Percentiles rank a stretch among this genome's conserved stretches.
phyloP scores from a whole-genome alignment of 64 coral and sea anemone species.

The Orbicella faveolata region DNA sequence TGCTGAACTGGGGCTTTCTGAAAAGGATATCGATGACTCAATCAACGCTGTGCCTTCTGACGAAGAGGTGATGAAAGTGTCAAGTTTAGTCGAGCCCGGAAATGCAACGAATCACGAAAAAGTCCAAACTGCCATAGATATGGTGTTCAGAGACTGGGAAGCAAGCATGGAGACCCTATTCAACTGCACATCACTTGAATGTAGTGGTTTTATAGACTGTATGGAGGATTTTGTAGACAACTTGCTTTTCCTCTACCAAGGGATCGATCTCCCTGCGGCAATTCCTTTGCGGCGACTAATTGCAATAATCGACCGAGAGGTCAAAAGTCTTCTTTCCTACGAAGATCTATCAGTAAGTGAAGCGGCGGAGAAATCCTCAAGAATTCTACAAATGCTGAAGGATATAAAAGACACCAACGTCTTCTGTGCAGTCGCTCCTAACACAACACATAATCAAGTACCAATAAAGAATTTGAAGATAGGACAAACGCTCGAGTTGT shows the following conservation, averaged over 20 bases:
- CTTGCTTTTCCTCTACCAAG: conserved; percentile 45
- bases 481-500: conserved; percentile 21
- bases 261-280: conserved; percentile 26
- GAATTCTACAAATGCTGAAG: conserved; percentile 20
- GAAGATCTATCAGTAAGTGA: conserved; percentile 31
- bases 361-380: neutral
- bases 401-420: conserved; percentile 9
- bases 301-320: neutral
- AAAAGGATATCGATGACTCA: conserved; percentile 19
- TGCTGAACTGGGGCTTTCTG: conserved; percentile 25
- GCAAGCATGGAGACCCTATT: conserved; percentile 60
- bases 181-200: conserved; percentile 8
- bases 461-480: conserved; percentile 24
- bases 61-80: conserved; percentile 17
- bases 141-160: conserved; percentile 54
- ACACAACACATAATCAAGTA: conserved; percentile 36
- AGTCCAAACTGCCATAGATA: conserved; percentile 7
- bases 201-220: conserved; percentile 55
- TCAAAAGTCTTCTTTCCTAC: neutral
- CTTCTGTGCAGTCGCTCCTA: conserved; percentile 57
- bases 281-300: neutral
- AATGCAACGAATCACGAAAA: conserved; percentile 16
- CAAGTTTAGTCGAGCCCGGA: neutral
- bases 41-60: neutral
- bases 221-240: conserved; percentile 56